Evolutionary conservation across 1,140 invertebrate genomes (phyloP).

Genomic region (Cataglyphis hispanica): DNA sequence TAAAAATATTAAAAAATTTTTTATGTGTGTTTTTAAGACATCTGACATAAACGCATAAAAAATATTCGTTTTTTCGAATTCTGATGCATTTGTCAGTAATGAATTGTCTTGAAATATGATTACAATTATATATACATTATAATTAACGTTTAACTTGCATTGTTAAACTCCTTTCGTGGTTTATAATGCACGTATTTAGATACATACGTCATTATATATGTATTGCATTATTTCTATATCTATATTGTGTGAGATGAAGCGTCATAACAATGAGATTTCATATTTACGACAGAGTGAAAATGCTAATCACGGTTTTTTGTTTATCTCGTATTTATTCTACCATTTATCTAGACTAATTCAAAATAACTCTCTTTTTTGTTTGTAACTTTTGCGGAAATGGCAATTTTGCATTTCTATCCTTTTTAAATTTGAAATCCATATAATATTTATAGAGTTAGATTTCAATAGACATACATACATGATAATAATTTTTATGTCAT

Average conservation of each 20-base stretch:
- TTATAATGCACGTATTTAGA: neutral
- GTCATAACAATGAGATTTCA: neutral
- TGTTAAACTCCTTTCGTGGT: neutral
- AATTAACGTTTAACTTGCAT: neutral
- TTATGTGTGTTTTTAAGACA: neutral
- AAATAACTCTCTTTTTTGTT: neutral
- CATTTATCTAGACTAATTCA: slow-evolving; percentile 6
- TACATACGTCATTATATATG: slow-evolving; percentile 11
- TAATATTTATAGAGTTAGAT: slow-evolving; percentile 11
- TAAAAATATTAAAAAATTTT: neutral
- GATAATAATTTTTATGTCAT: neutral
- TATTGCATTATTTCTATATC: neutral
- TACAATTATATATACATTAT: slow-evolving; percentile 4
- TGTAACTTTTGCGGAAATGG: slow-evolving; percentile 40
- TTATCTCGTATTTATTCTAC: slow-evolving; percentile 40
- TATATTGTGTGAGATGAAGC: neutral
- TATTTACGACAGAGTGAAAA: slow-evolving; percentile 33
- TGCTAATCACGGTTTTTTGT: slow-evolving; percentile 46
- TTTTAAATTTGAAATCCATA: neutral
- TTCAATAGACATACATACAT: neutral
- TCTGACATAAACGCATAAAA: neutral
- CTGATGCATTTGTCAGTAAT: neutral
- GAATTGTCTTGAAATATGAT: neutral
- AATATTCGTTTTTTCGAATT: neutral
- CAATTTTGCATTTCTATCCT: neutral